phyloP scores from a whole-genome alignment of 2,113 vertebrate genomes.

The Ivindomyrus marchei region DNA sequence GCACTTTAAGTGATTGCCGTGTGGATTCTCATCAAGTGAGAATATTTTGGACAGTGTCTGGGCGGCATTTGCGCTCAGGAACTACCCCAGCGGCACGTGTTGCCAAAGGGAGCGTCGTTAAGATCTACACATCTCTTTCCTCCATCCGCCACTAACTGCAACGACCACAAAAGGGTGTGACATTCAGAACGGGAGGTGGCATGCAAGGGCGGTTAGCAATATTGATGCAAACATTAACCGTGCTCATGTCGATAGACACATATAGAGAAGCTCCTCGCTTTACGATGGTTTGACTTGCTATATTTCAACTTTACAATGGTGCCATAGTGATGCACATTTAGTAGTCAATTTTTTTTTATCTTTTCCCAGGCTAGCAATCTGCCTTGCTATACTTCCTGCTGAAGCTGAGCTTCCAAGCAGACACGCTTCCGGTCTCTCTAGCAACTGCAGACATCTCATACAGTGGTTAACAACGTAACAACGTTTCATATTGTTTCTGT shows the following conservation, averaged over 20 bases:
- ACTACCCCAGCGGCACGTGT: background rate
- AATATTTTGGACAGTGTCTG: constrained; percentile 47
- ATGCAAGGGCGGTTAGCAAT: background rate
- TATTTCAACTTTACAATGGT: background rate
- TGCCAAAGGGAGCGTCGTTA: background rate
- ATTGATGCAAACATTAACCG: background rate
- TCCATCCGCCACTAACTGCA: background rate
- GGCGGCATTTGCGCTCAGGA: constrained; percentile 37
- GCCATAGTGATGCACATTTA: background rate
- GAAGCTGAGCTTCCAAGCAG: background rate
- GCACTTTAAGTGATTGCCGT: constrained; percentile 46
- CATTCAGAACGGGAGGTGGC: background rate
- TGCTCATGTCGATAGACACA: background rate
- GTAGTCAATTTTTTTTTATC: background rate
- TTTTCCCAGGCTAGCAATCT: background rate
- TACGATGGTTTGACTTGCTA: background rate
- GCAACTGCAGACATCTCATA: background rate
- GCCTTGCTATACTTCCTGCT: background rate
- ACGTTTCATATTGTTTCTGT: background rate
- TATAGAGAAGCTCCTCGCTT: background rate
- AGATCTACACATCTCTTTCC: background rate
- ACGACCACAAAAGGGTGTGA: background rate
- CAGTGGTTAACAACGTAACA: background rate
- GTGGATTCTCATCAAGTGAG: constrained; percentile 30
- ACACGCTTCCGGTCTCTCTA: background rate